Evolutionary conservation across 53 echinoderm and acorn worm genomes (phyloP).

Genomic region (Holothuria leucospilota): DNA sequence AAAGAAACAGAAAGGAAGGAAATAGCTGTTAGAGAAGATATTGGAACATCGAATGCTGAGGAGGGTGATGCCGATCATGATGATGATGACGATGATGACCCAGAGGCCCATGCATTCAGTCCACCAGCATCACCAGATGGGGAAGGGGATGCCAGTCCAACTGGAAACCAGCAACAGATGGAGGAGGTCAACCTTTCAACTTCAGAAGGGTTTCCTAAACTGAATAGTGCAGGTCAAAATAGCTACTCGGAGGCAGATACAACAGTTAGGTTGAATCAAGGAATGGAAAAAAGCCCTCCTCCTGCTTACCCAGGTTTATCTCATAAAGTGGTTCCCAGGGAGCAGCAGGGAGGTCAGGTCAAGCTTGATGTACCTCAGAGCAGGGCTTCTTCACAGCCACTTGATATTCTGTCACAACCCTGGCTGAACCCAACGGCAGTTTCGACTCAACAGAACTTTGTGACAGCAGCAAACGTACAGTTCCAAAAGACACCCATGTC

Average conservation of each 20-base stretch:
- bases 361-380: conserved; percentile 15
- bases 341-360: neutral
- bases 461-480: neutral
- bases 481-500: conserved; percentile 13
- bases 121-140: conserved; percentile 13
- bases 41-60: neutral
- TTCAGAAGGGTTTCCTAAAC: neutral
- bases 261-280: neutral
- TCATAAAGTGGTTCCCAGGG: neutral
- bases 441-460: neutral
- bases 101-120: conserved; percentile 45
- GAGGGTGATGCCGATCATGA: neutral
- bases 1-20: neutral
- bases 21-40: neutral
- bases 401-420: conserved; percentile 65
- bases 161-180: neutral
- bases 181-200: neutral
- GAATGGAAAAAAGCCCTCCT: neutral
- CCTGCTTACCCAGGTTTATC: conserved; percentile 23
- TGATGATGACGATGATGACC: conserved; percentile 25
- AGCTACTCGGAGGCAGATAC: neutral
- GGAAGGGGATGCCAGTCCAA: neutral
- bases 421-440: conserved; percentile 57
- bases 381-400: conserved; percentile 27
- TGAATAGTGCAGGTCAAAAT: neutral